These are phyloP conservation scores for Panulirus ornatus DNA, from an alignment of 1,140 invertebrate species.

Conservation along the genomic window DNA sequence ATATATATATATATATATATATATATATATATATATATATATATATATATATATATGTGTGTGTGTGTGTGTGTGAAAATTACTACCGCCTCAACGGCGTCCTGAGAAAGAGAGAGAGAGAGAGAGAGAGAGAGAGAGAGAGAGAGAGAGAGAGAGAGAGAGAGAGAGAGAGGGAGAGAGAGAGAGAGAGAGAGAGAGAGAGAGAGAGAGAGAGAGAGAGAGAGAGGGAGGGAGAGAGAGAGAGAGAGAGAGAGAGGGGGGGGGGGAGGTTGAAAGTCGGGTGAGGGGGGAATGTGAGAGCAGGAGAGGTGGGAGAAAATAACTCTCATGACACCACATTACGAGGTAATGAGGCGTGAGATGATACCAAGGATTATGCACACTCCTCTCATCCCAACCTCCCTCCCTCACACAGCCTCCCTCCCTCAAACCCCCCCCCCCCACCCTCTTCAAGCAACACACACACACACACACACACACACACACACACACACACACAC, in stretches of 20 bases:
- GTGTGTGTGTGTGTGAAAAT: not conserved
- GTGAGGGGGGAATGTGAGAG: too few species aligned
- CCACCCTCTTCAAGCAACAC: too few species aligned
- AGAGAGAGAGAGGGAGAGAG: not conserved
- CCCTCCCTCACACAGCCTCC: too few species aligned
- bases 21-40: not conserved
- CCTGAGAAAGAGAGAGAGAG: not conserved
- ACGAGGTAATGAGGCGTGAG: too few species aligned
- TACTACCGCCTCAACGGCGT: not conserved
- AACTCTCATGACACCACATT: not conserved
- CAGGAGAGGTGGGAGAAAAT: not conserved
- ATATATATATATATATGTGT: conserved; percentile 3
- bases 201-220: not conserved
- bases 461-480: too few species aligned
- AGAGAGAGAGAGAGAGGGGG: not conserved
- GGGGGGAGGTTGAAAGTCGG: too few species aligned
- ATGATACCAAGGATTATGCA: too few species aligned
- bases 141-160: not conserved
- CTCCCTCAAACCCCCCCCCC: too few species aligned
- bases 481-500: too few species aligned
- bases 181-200: too few species aligned
- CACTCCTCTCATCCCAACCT: too few species aligned
- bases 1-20: not conserved
- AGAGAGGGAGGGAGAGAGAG: not conserved
- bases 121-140: not conserved